Percentiles rank a stretch among this genome's conserved stretches.
phyloP scores from a whole-genome alignment of 2,888 invertebrate species.

The Epistrophe grossulariae region DNA sequence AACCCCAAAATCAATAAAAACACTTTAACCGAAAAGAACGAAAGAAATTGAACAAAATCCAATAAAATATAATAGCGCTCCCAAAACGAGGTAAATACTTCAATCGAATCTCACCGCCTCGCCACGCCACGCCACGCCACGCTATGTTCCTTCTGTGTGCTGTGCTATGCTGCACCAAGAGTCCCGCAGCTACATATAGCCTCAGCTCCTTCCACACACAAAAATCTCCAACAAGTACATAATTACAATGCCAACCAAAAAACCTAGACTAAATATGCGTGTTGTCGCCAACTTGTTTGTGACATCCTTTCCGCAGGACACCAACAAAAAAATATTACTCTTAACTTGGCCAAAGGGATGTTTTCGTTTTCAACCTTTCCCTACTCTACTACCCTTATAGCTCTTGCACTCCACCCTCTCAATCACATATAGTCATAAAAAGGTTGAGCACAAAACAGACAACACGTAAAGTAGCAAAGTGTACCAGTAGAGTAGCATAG shows the following conservation, averaged over 20 bases:
- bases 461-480: constrained; percentile 39
- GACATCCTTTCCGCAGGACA: constrained; percentile 75
- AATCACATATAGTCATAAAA: constrained; percentile 56
- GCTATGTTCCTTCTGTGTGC: constrained; percentile 16
- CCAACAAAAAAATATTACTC: constrained; percentile 50
- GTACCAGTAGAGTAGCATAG: constrained; percentile 3
- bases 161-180: constrained; percentile 13
- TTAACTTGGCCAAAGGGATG: constrained; percentile 73
- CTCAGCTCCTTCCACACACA: constrained; percentile 6
- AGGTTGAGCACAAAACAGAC: constrained; percentile 56
- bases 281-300: constrained; percentile 75
- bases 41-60: constrained; percentile 40
- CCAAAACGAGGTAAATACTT: constrained; percentile 68
- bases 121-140: background rate
- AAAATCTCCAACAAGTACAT: constrained; percentile 63
- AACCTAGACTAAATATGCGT: constrained; percentile 75
- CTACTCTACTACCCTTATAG: constrained; percentile 37
- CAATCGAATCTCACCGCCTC: constrained; percentile 43
- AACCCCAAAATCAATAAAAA: constrained; percentile 70
- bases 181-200: constrained; percentile 24
- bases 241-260: constrained; percentile 71
- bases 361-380: constrained; percentile 68
- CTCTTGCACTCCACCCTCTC: constrained; percentile 22
- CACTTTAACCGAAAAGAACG: constrained; percentile 55
- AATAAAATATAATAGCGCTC: constrained; percentile 52